These are phyloP conservation scores for Antigone vipio DNA, from an alignment of 2,113 vertebrate species.

Conservation along the genomic window DNA sequence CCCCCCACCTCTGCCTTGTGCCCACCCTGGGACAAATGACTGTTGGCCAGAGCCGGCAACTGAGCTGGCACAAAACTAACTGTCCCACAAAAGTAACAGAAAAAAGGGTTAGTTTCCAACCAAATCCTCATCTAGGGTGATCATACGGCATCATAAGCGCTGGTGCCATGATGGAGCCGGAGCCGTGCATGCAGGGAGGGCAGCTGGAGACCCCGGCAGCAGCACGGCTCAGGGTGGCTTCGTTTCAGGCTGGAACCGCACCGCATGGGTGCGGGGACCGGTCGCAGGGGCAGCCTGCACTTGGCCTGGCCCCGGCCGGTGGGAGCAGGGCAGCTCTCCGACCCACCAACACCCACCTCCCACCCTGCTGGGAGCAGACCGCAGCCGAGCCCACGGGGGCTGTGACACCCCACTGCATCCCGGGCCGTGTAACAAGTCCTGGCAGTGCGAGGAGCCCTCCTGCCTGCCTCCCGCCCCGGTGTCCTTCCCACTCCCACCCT, in stretches of 20 bases:
- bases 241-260: not conserved
- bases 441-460: not conserved
- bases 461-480: not conserved
- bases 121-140: not conserved
- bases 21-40: not conserved
- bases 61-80: not conserved
- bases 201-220: not conserved
- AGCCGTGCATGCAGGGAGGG: rapidly evolving
- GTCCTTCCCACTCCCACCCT: not conserved
- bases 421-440: rapidly evolving
- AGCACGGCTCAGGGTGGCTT: not conserved
- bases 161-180: not conserved
- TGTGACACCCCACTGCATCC: not conserved
- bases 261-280: rapidly evolving
- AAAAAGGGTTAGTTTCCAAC: not conserved
- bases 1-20: not conserved
- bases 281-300: no score
- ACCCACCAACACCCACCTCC: not conserved
- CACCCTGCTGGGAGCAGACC: not conserved
- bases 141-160: not conserved
- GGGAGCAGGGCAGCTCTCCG: not conserved
- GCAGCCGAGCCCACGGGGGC: not conserved
- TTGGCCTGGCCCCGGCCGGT: rapidly evolving
- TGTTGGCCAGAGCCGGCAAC: not conserved
- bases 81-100: not conserved